Base-by-base conservation (phyloP, 1,140 invertebrate genomes). In the Drosophila tsacasi region DNA sequence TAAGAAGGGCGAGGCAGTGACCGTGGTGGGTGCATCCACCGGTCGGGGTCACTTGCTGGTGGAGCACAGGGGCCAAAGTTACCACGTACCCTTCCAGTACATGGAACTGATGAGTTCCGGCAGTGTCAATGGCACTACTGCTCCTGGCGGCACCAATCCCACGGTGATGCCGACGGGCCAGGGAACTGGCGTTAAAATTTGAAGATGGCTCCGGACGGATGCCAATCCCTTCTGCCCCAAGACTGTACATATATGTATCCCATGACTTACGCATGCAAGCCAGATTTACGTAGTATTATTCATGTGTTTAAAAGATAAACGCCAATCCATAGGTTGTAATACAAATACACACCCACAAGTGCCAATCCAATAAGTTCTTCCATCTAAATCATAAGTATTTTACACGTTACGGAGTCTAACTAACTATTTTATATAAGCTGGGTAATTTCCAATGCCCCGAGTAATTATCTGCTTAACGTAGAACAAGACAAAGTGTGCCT, bases 1-100 rank as follows among this genome's bases (percentile, higher is more conserved):
- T 46, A 93, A 96, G 55, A 97, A 97, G 93, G 97, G 97, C 35
- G 97, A 98, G 85, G 95, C 95, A 8, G 97, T 98, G 12, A 93
- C 97, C 19, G 97, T 98, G 17, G 94, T 97, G 10, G 97, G 97
- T 30, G 96, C 97, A 9, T 97, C 97, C 6, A 94, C 95, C 17
- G 94, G 95, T 63, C 94, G 97, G 66, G 97, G 97, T 8, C 96
- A 97, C 93, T 93, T 98, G 47, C 94, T 97, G 57, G 97, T 98
- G 13, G 97, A 98, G 91, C 96, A 97, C 91, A 97, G 96, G 92
- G 96, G 96, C 81, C 94, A 95, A 74, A 97, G 95, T 60, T 94
- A 97, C 49, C 96, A 98, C 90, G 97, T 98, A 55, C 97, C 97
- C 47, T 97, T 97, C 93, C 97, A 98, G 93, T 97, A 96, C 93